Evolutionary conservation across 2,113 vertebrate genomes (phyloP).

Genomic region (Phaetusa simplex): DNA sequence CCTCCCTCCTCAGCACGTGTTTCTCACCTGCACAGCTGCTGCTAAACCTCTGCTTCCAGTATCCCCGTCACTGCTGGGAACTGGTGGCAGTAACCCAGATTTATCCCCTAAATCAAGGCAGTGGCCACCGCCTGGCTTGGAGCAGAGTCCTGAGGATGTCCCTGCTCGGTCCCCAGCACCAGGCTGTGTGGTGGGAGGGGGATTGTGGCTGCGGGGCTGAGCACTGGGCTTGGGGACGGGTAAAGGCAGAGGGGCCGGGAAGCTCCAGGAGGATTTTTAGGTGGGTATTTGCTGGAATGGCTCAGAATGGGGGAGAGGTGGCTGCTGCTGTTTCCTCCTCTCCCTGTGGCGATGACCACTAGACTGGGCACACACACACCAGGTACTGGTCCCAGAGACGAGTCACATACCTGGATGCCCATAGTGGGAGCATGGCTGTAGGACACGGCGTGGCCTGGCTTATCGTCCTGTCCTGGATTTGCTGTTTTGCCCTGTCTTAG

Average conservation of each 20-base stretch:
- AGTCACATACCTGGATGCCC: neutral
- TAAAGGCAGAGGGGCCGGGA: neutral
- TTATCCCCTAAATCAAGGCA: neutral
- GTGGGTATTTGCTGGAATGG: neutral
- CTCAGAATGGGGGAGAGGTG: neutral
- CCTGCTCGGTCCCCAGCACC: neutral
- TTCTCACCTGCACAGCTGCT: neutral
- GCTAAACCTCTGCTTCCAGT: neutral
- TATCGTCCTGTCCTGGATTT: rapidly evolving
- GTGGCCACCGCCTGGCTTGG: neutral
- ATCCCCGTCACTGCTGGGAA: neutral
- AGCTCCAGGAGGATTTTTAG: neutral
- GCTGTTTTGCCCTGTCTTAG: neutral
- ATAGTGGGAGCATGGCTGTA: neutral
- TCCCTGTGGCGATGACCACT: neutral
- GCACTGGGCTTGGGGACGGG: rapidly evolving
- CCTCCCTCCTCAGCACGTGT: neutral
- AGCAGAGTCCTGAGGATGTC: neutral
- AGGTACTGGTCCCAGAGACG: neutral
- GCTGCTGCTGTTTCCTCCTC: neutral
- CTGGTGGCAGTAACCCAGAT: neutral
- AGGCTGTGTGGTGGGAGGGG: neutral
- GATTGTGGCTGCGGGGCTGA: neutral
- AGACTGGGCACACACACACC: neutral
- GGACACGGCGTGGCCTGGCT: neutral